Percentiles rank a stretch among this genome's conserved stretches.
These are phyloP conservation scores for Clostera curtula DNA, from an alignment of 2,888 invertebrate species.

Conservation along the genomic window DNA sequence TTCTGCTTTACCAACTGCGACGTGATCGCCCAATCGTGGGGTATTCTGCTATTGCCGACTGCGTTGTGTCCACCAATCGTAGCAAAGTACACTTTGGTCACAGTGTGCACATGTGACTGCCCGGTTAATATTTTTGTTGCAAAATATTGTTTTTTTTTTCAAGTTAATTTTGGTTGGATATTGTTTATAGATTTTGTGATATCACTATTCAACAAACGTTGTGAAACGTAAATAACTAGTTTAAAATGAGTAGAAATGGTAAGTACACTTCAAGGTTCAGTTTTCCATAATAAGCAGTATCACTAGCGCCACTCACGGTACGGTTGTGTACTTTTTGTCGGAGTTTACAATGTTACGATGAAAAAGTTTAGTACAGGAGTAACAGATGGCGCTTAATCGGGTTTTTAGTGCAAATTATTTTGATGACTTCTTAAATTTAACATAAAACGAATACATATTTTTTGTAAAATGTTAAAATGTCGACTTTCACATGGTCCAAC, in stretches of 20 bases:
- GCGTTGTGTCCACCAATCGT: slow-evolving; percentile 37
- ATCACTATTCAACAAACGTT: slow-evolving; percentile 3
- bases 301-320: slow-evolving; percentile 29
- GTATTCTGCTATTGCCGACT: slow-evolving; percentile 31
- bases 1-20: slow-evolving; percentile 36
- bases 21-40: slow-evolving; percentile 32
- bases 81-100: slow-evolving; percentile 32
- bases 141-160: slow-evolving; percentile 16
- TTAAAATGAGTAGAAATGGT: slow-evolving; percentile 54
- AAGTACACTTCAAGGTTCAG: slow-evolving; percentile 25
- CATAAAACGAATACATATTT: too few relatives aligned
- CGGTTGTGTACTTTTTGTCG: too few relatives aligned
- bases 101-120: slow-evolving; percentile 66
- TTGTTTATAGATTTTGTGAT: slow-evolving; percentile 12
- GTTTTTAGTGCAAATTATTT: too few relatives aligned
- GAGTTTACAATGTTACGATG: slow-evolving; percentile 1
- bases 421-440: too few relatives aligned
- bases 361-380: background rate
- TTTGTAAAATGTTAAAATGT: too few relatives aligned
- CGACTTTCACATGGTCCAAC: too few relatives aligned
- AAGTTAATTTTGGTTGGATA: slow-evolving; percentile 15
- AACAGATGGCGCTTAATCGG: slow-evolving; percentile 42
- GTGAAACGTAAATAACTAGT: slow-evolving; percentile 14
- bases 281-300: slow-evolving; percentile 19
- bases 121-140: slow-evolving; percentile 25